A percentile compares a stretch with the other conserved stretches of the same genome.
Evolutionary conservation across 2,113 vertebrate genomes (phyloP).

Genomic region (Rhinoderma darwinii): DNA sequence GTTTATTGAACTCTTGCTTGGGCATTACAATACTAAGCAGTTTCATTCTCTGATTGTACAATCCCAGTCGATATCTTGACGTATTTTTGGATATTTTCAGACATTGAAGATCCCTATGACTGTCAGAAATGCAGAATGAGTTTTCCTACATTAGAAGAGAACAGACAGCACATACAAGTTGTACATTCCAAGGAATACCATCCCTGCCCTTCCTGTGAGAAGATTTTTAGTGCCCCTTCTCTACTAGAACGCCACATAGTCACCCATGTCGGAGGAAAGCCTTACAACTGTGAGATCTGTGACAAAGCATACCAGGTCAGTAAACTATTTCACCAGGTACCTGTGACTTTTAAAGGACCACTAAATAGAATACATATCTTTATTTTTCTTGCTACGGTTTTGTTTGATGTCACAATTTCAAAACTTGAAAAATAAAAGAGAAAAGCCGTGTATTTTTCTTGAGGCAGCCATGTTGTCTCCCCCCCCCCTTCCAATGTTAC

Average conservation of each 20-base stretch:
- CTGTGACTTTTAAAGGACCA: too few species aligned
- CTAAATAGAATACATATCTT: too few species aligned
- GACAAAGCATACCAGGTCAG: slow-evolving; percentile 87
- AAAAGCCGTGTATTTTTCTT: too few species aligned
- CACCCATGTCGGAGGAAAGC: slow-evolving; percentile 79
- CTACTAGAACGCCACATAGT: slow-evolving; percentile 83
- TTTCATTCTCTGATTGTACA: neutral
- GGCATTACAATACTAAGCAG: neutral
- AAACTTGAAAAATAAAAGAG: too few species aligned
- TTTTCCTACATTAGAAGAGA: slow-evolving; percentile 84
- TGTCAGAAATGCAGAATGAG: slow-evolving; percentile 90
- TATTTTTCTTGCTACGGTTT: too few species aligned
- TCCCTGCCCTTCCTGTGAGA: slow-evolving; percentile 81
- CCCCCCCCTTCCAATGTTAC: too few species aligned
- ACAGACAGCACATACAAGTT: slow-evolving; percentile 81
- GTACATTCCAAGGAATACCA: slow-evolving; percentile 83
- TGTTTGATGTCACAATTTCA: too few species aligned
- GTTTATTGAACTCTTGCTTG: neutral
- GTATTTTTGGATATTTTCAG: slow-evolving; percentile 64
- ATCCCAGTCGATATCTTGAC: neutral
- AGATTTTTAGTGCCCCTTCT: slow-evolving; percentile 78
- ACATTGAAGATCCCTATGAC: slow-evolving; percentile 82
- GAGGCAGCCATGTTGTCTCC: too few species aligned
- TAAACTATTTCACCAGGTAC: neutral
- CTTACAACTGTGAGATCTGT: slow-evolving; percentile 88